These are phyloP conservation scores for Caenorhabditis japonica DNA, from an alignment of 2,888 invertebrate genomes.

Conservation along the genomic window DNA sequence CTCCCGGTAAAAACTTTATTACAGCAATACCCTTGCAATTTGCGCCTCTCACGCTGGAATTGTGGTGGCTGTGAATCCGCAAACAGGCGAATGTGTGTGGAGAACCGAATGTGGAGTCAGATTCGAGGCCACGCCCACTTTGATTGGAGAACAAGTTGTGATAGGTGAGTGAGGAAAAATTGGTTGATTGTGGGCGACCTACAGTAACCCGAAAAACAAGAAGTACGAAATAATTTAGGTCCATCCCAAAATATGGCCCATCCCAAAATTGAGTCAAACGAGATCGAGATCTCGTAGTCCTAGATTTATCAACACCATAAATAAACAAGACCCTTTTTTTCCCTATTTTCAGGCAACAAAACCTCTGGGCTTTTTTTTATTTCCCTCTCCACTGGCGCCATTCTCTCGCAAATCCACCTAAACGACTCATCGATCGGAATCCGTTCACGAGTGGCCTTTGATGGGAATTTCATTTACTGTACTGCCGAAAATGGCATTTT, in stretches of 20 bases:
- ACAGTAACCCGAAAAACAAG: not conserved
- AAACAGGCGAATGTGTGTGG: constrained; percentile 13
- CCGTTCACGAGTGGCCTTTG: constrained; percentile 9
- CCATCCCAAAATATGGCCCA: too few relatives aligned
- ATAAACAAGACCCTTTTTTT: too few relatives aligned
- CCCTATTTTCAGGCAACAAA: constrained; percentile 13
- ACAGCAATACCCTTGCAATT: constrained; percentile 6
- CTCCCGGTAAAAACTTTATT: not conserved
- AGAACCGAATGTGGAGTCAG: constrained; percentile 17
- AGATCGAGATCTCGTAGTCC: too few relatives aligned
- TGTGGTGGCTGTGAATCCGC: constrained; percentile 23
- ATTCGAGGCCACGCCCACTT: constrained; percentile 35
- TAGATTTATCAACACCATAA: too few relatives aligned
- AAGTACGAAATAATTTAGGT: too few relatives aligned
- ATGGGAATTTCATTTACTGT: constrained; percentile 18
- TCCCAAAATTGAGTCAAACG: too few relatives aligned
- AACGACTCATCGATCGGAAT: not conserved
- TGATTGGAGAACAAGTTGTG: constrained; percentile 16
- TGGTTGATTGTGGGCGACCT: not conserved
- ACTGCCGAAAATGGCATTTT: constrained; percentile 18
- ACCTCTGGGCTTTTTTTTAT: constrained; percentile 10
- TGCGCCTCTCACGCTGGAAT: constrained; percentile 40
- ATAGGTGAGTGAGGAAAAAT: constrained; percentile 27
- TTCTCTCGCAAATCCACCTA: not conserved
- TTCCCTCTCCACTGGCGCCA: not conserved